A percentile compares a stretch with the other conserved stretches of the same genome.
phyloP scores from a whole-genome alignment of 2,113 vertebrate species.

The Bostrychus sinensis region DNA sequence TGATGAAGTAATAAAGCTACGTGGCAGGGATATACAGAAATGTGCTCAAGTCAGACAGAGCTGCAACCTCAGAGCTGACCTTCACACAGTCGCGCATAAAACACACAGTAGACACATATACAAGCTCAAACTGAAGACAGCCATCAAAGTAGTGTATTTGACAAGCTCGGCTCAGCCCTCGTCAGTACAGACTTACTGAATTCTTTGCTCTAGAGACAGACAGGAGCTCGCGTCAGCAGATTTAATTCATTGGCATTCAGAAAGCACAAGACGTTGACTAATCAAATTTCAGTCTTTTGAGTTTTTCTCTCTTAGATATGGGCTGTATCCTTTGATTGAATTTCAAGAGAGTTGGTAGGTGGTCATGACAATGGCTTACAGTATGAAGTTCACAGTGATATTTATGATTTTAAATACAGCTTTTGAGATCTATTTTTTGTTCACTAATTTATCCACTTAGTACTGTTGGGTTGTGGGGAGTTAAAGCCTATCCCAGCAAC shows the following conservation, averaged over 20 bases:
- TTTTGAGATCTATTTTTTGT: background rate
- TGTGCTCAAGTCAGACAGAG: too few relatives aligned
- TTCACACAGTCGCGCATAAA: conserved; percentile 26
- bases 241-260: conserved; percentile 49
- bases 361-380: background rate
- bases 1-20: conserved; percentile 37
- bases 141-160: conserved; percentile 23
- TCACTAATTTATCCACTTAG: background rate
- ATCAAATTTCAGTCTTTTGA: conserved; percentile 25
- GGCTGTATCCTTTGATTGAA: background rate
- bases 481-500: too few relatives aligned
- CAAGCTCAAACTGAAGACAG: conserved; percentile 9
- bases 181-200: conserved; percentile 29
- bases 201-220: conserved; percentile 34
- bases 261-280: conserved; percentile 20
- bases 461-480: too few relatives aligned
- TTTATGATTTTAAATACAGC: conserved; percentile 1
- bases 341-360: background rate
- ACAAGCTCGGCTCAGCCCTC: background rate
- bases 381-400: background rate
- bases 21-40: too few relatives aligned
- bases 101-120: conserved; percentile 29
- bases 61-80: too few relatives aligned
- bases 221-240: conserved; percentile 42
- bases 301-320: background rate